phyloP scores from a whole-genome alignment of 2,797 vertebrate genomes.

The Poeciliopsis turneri region DNA sequence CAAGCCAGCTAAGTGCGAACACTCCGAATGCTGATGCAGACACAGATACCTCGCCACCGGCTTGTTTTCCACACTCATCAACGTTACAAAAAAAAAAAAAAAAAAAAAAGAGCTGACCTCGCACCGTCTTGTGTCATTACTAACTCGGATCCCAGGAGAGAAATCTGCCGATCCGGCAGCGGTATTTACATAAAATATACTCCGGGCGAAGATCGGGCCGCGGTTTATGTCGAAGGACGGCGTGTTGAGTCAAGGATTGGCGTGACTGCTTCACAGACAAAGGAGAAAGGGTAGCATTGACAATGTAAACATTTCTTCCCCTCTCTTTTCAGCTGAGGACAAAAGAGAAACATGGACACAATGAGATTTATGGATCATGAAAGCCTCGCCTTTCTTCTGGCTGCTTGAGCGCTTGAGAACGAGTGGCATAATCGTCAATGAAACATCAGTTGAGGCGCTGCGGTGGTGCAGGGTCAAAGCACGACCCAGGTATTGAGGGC shows the following conservation, averaged over 20 bases:
- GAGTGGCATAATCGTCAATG: conserved; percentile 2
- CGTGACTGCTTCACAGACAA: conserved; percentile 30
- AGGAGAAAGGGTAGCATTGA: conserved; percentile 3
- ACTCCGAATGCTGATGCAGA: conserved; percentile 38
- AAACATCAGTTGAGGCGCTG: not conserved
- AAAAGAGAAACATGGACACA: conserved; percentile 2
- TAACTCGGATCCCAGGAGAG: conserved; percentile 52
- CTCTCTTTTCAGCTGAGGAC: conserved; percentile 13
- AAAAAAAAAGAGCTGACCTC: conserved; percentile 43
- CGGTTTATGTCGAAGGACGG: not conserved
- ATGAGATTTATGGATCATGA: not conserved
- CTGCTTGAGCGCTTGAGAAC: conserved; percentile 1
- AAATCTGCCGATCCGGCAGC: conserved; percentile 21
- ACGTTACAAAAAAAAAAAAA: conserved; percentile 20
- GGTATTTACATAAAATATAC: conserved; percentile 34
- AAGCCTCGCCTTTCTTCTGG: conserved; percentile 11
- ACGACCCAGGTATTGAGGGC: no score
- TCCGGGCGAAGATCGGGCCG: conserved; percentile 2
- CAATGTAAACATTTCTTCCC: conserved; percentile 24
- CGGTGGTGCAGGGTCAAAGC: no score
- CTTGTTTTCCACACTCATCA: conserved; percentile 41
- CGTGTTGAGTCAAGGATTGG: conserved; percentile 14
- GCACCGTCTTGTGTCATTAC: conserved; percentile 47
- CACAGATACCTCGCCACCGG: conserved; percentile 8
- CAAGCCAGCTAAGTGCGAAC: conserved; percentile 24